Percentiles rank a stretch among this genome's conserved stretches.
Evolutionary conservation across 2,888 invertebrate species (phyloP).

Genomic region (Eudasyphora cyanicolor): DNA sequence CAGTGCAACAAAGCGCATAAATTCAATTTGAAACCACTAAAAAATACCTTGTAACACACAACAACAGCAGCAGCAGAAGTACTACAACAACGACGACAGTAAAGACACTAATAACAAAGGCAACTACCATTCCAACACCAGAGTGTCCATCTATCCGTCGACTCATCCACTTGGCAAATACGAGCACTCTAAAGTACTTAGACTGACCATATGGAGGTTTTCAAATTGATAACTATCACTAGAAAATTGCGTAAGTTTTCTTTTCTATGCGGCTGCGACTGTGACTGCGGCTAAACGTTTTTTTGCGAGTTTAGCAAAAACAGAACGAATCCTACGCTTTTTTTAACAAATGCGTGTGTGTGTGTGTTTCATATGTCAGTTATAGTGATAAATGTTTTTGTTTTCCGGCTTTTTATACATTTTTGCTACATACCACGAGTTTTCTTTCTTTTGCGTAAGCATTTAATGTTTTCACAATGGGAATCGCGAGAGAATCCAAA

Average conservation of each 20-base stretch:
- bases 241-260: slow-evolving; percentile 61
- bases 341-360: slow-evolving; percentile 1
- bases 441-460: slow-evolving; percentile 32
- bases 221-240: slow-evolving; percentile 53
- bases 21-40: slow-evolving; percentile 60
- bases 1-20: slow-evolving; percentile 62
- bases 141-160: neutral
- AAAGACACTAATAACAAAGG: too few relatives aligned
- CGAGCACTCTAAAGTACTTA: too few relatives aligned
- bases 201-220: slow-evolving; percentile 45
- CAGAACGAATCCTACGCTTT: slow-evolving; percentile 34
- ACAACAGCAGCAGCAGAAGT: slow-evolving; percentile 28
- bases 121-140: neutral
- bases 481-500: neutral
- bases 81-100: too few relatives aligned
- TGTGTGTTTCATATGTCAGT: slow-evolving; percentile 55
- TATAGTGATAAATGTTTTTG: slow-evolving; percentile 61
- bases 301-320: slow-evolving; percentile 16
- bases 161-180: neutral
- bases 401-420: slow-evolving; percentile 52
- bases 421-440: neutral
- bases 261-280: neutral
- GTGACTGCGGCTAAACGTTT: slow-evolving; percentile 37
- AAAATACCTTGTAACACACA: slow-evolving; percentile 31
- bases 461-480: slow-evolving; percentile 39